Evolutionary conservation across 2,797 vertebrate species (phyloP).

Genomic region (Botia almorhae): DNA sequence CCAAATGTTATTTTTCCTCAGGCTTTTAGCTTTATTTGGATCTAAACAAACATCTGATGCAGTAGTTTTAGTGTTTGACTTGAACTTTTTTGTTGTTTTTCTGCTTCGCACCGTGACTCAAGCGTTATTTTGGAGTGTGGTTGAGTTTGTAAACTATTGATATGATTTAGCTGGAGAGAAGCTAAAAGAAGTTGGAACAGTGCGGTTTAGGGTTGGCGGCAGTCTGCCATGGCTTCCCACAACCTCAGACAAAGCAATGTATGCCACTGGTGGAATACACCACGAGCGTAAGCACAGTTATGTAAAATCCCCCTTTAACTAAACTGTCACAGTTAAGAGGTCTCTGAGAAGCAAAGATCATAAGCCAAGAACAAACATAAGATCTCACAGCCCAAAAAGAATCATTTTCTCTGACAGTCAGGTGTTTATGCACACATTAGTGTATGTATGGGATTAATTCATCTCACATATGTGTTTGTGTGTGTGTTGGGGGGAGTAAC

Average conservation of each 20-base stretch:
- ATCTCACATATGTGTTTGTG: neutral
- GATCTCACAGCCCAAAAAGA: neutral
- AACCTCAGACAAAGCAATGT: constrained; percentile 54
- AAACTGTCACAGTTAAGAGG: constrained; percentile 58
- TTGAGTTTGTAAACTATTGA: constrained; percentile 64
- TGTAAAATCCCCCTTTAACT: constrained; percentile 59
- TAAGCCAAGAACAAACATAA: neutral
- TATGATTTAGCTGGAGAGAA: constrained; percentile 31
- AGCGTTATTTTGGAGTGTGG: constrained; percentile 48
- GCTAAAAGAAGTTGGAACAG: constrained; percentile 33
- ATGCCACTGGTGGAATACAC: constrained; percentile 30
- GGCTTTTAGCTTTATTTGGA: constrained; percentile 6
- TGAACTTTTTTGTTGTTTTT: constrained; percentile 4
- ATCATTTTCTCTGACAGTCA: neutral
- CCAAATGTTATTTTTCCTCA: constrained; percentile 56
- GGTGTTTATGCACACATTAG: neutral
- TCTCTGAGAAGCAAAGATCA: neutral
- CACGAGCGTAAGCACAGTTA: constrained; percentile 18
- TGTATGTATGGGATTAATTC: too few species aligned
- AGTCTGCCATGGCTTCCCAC: constrained; percentile 61
- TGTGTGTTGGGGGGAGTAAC: too few species aligned
- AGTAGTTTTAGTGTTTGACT: neutral
- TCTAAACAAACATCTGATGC: constrained; percentile 3
- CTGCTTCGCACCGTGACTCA: constrained; percentile 27
- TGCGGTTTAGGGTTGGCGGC: constrained; percentile 58